These are phyloP conservation scores for Tetraneura akinire DNA, from an alignment of 1,140 invertebrate species.

Conservation along the genomic window DNA sequence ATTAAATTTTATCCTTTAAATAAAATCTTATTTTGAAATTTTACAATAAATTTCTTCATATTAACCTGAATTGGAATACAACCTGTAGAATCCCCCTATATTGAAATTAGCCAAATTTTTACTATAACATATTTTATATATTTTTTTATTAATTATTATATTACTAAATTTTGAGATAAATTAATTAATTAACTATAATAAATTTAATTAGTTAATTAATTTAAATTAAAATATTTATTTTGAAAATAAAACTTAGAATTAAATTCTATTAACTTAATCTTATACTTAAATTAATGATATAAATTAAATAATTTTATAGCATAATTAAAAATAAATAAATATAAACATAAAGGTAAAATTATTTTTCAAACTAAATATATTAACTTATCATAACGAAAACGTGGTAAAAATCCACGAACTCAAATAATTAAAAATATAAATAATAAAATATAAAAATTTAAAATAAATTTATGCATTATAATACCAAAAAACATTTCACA, in stretches of 20 bases:
- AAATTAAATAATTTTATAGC: slow-evolving; percentile 9
- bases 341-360: slow-evolving; percentile 15
- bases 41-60: not conserved
- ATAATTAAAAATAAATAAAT: slow-evolving; percentile 14
- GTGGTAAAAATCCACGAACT: slow-evolving; percentile 63
- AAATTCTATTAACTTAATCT: not conserved
- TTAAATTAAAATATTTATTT: not conserved
- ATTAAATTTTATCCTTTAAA: not conserved
- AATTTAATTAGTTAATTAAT: not conserved
- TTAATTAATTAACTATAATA: not conserved
- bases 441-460: not conserved
- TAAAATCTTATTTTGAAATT: not conserved
- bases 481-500: slow-evolving; percentile 16
- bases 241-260: not conserved
- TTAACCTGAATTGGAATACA: slow-evolving; percentile 2
- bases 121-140: not conserved
- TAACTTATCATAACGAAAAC: slow-evolving; percentile 67
- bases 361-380: slow-evolving; percentile 57
- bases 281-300: slow-evolving; percentile 29
- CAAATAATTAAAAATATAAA: slow-evolving; percentile 64
- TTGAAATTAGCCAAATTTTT: not conserved
- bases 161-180: not conserved
- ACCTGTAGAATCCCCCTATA: not conserved
- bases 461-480: not conserved
- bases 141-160: not conserved